These are phyloP conservation scores for Eretmochelys imbricata DNA, from an alignment of 2,113 vertebrate genomes.

Conservation along the genomic window DNA sequence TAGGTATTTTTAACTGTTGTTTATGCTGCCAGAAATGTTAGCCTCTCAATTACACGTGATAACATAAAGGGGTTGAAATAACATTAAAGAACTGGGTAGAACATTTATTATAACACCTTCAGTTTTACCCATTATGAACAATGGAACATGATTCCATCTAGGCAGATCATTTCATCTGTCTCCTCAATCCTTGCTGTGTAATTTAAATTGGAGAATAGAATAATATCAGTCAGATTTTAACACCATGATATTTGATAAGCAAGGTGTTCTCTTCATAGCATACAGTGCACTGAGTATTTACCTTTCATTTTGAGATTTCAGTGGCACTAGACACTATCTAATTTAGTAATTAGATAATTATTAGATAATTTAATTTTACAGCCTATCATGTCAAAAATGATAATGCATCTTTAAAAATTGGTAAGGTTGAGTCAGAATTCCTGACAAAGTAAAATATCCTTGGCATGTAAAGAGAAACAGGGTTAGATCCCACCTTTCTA, in stretches of 20 bases:
- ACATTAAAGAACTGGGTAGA: not conserved
- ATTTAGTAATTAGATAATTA: too few relatives aligned
- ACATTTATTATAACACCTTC: not conserved
- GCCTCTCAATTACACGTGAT: not conserved
- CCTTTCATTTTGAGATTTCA: not conserved
- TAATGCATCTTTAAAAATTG: not conserved
- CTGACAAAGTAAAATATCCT: not conserved
- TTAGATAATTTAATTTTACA: not conserved
- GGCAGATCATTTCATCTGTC: not conserved
- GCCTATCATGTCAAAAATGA: not conserved
- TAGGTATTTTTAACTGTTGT: not conserved
- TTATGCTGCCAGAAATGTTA: not conserved
- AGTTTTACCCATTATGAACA: not conserved
- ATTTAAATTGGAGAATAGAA: not conserved
- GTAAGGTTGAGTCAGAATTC: not conserved
- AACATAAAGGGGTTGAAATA: not conserved
- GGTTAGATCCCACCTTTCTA: not conserved
- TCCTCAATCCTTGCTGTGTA: not conserved
- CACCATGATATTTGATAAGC: not conserved
- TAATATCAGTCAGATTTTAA: not conserved
- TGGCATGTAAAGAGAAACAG: not conserved
- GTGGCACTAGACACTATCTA: not conserved
- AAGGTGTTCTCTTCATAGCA: not conserved
- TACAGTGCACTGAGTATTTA: not conserved
- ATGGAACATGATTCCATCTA: not conserved